Evolutionary conservation across 2,797 vertebrate species (phyloP).

Genomic region (Rhinophrynus dorsalis): DNA sequence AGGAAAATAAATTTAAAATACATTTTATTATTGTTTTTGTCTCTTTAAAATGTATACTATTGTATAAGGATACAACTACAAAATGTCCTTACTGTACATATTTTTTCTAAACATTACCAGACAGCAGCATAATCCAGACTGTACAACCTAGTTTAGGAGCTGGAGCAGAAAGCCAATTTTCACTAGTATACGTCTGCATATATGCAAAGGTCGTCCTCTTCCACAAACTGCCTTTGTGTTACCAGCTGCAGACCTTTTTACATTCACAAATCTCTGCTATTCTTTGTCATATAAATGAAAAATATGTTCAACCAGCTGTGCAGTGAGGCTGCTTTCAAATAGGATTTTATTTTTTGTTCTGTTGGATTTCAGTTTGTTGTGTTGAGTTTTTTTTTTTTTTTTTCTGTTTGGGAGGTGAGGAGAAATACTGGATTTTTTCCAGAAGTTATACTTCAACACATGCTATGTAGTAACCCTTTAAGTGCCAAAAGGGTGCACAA

Average conservation of each 20-base stretch:
- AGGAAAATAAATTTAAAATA: too few relatives aligned
- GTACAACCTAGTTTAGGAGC: neutral
- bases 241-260: neutral
- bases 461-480: too few relatives aligned
- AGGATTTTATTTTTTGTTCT: neutral
- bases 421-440: too few relatives aligned
- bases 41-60: too few relatives aligned
- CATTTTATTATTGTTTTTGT: too few relatives aligned
- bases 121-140: neutral
- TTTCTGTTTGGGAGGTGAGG: too few relatives aligned
- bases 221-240: neutral
- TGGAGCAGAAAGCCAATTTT: neutral
- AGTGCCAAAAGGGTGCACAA: too few relatives aligned
- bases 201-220: neutral
- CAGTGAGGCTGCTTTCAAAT: neutral
- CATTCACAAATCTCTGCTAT: neutral
- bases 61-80: too few relatives aligned
- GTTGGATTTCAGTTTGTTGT: neutral
- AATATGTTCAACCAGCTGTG: slow-evolving; percentile 11
- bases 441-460: too few relatives aligned
- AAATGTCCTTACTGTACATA: too few relatives aligned
- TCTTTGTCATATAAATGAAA: slow-evolving; percentile 13
- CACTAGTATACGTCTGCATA: neutral
- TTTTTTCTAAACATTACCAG: too few relatives aligned
- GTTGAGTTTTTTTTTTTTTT: neutral